Conservation (phyloP, 2,888 invertebrate species). For the Actias luna region DNA sequence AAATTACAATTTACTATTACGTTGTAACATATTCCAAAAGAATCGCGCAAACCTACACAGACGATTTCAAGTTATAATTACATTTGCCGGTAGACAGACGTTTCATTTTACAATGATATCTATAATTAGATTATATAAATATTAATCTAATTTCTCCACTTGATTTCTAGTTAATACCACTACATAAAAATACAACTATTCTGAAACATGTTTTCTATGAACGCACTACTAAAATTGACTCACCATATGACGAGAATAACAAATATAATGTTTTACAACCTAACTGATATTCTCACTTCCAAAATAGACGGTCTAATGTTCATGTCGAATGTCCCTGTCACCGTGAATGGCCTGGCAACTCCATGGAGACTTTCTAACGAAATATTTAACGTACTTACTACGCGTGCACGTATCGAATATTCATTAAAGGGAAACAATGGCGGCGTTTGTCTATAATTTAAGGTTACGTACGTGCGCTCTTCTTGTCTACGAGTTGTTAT, state of each 20-base stretch:
- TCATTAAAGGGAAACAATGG: constrained; percentile 60
- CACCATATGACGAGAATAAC: constrained; percentile 26
- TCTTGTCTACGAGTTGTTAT: constrained; percentile 32
- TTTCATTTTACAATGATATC: no score
- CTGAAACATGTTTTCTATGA: background rate
- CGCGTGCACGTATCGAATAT: constrained; percentile 62
- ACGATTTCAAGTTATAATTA: no score
- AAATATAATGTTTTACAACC: constrained; percentile 32
- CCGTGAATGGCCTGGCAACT: constrained; percentile 45
- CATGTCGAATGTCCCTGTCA: constrained; percentile 32
- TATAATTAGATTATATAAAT: no score
- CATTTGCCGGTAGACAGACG: no score
- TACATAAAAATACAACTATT: background rate
- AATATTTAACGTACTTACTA: constrained; percentile 63
- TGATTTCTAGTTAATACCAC: background rate
- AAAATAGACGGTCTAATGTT: constrained; percentile 28
- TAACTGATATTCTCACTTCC: constrained; percentile 36
- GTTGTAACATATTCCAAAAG: no score
- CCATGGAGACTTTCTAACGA: constrained; percentile 71
- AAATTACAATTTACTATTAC: no score
- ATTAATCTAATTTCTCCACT: background rate
- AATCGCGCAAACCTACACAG: no score
- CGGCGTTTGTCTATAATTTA: constrained; percentile 51
- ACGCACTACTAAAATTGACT: constrained; percentile 2
- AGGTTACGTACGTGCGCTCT: constrained; percentile 47